Evolutionary conservation across 2,888 invertebrate genomes (phyloP), one percentile per base, ranked within the genome.

Genomic region (Agrochola lychnidis): DNA sequence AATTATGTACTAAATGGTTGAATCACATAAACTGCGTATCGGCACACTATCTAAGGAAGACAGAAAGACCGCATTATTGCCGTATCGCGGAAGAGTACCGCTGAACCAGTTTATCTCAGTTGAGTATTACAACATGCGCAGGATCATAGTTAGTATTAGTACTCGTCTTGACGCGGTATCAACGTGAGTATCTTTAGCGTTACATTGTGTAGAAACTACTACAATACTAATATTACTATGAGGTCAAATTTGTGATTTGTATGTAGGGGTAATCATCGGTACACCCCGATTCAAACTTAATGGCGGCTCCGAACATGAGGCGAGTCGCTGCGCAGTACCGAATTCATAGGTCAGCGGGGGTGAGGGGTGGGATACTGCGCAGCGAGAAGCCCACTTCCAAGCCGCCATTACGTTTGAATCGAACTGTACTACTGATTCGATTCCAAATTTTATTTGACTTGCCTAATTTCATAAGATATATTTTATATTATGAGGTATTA

Each of bases 61-160:
- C 63, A 64, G 68, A 45, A 48, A 84, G 63, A 70, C 61, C n/a
- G 63, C 70, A 66, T 67, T 67, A 84, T 72, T 48, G 66, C 68
- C 64, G 51, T 85, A 82, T 66, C 71, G 64, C 77, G 83, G 76
- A 73, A 82, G 69, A 73, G 74, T 74, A 63, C 63, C 62, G 62
- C 40, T 79, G 73, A 74, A 70, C 69, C 42, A 73, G 75, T 72
- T 84, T 82, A 84, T 76, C 79, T 78, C 73, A 59, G 42, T 51
- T 62, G 45, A 30, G 62, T 25, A 57, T 84, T 81, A 75, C 81
- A 70, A 85, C 86, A 82, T 76, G 53, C 57, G 36, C 71, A 79
- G 75, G 70, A 85, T 77, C 40, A 73, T 73, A 69, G 85, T 74
- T 73, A 69, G 82, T 74, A 45, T 79, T 74, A 84, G 67, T 59